Percentiles rank a stretch among this genome's conserved stretches.
These are phyloP conservation scores for Cheilosia urbana DNA, from an alignment of 2,888 invertebrate genomes.

Conservation along the genomic window DNA sequence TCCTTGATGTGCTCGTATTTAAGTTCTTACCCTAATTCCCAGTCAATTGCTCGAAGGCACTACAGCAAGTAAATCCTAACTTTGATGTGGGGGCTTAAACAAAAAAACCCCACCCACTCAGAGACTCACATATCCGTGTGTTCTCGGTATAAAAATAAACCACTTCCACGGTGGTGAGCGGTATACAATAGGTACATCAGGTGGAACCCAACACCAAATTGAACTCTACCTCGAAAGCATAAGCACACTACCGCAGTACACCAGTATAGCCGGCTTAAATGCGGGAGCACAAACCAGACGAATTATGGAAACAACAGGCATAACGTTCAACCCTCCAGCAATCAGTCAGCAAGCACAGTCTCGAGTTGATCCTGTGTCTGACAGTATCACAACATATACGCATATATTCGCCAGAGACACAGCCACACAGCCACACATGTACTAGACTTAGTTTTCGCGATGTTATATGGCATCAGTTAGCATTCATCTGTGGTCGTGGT, in stretches of 20 bases:
- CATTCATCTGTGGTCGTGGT: conserved; percentile 12
- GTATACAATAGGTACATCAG: too few relatives aligned
- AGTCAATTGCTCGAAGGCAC: conserved; percentile 15
- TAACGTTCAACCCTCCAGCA: background rate
- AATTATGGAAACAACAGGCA: conserved; percentile 39
- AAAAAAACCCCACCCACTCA: too few relatives aligned
- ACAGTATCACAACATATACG: conserved; percentile 4
- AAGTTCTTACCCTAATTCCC: background rate
- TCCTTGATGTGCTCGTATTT: background rate
- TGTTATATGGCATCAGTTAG: conserved; percentile 9
- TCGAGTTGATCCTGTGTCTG: conserved; percentile 25
- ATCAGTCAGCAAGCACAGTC: conserved; percentile 1
- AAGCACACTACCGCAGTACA: too few relatives aligned
- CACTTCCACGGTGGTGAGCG: too few relatives aligned
- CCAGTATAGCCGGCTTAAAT: conserved; percentile 19
- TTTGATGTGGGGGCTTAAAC: background rate
- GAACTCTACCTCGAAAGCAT: too few relatives aligned
- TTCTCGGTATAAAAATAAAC: too few relatives aligned
- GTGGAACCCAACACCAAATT: too few relatives aligned
- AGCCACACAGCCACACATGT: background rate
- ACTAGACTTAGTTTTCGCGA: conserved; percentile 3
- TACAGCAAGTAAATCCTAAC: conserved; percentile 5
- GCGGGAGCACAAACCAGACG: conserved; percentile 11
- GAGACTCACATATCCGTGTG: too few relatives aligned
- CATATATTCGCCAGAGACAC: conserved; percentile 4